Percentiles rank a stretch among this genome's conserved stretches.
Evolutionary conservation across 2,113 vertebrate species (phyloP).

Genomic region (Eurypyga helias): DNA sequence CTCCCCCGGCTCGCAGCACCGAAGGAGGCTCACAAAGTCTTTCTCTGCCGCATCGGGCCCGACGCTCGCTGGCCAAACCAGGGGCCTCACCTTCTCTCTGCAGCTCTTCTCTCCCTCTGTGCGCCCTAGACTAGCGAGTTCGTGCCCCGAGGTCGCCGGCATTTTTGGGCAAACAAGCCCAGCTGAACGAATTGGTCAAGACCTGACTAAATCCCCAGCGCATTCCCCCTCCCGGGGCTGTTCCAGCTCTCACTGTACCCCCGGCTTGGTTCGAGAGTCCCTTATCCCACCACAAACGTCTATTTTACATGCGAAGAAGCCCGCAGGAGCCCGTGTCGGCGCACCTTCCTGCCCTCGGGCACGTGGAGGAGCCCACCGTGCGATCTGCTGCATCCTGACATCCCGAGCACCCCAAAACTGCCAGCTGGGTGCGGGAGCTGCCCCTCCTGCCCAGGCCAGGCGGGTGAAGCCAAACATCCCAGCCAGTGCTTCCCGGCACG

Average conservation of each 20-base stretch:
- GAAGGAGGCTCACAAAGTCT: not conserved
- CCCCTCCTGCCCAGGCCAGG: not conserved
- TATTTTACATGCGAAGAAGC: not conserved
- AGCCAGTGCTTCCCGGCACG: accelerated
- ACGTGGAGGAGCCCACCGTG: not conserved
- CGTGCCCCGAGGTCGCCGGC: not conserved
- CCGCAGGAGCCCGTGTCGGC: accelerated
- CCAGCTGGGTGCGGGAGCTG: not conserved
- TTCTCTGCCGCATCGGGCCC: too few relatives aligned
- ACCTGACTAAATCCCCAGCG: not conserved
- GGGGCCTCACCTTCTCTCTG: not conserved
- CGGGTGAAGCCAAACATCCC: not conserved
- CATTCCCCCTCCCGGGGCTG: not conserved
- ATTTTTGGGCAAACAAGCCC: not conserved
- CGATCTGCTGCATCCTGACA: not conserved
- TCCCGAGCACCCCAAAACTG: not conserved
- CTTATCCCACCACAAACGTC: not conserved
- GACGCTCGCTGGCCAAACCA: not conserved
- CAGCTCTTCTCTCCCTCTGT: not conserved
- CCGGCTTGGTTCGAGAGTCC: not conserved
- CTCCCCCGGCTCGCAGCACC: not conserved
- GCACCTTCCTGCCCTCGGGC: not conserved
- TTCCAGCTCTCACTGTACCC: not conserved
- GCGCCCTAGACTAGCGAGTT: not conserved
- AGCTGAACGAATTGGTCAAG: not conserved